A percentile compares a stretch with the other conserved stretches of the same genome.
phyloP scores from a whole-genome alignment of 2,888 invertebrate genomes.

The Lepidochitona cinerea region DNA sequence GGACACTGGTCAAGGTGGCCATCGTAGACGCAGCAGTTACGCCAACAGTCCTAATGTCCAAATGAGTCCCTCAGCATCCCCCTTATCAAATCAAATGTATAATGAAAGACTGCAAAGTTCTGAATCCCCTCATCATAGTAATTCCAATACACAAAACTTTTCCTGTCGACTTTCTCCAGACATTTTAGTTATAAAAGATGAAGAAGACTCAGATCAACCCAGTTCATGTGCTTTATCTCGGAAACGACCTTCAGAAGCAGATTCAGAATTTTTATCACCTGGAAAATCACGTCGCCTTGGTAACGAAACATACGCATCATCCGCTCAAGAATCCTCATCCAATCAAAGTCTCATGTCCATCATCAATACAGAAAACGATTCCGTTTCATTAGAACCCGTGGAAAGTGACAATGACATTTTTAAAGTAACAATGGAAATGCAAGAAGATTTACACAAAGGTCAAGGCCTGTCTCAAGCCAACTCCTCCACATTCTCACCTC shows the following conservation, averaged over 20 bases:
- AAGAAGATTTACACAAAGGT: neutral
- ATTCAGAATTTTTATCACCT: neutral
- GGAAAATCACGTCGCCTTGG: neutral
- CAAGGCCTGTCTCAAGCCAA: neutral
- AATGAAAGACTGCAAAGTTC: neutral
- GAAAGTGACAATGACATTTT: neutral
- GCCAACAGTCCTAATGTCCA: neutral
- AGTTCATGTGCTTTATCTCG: neutral
- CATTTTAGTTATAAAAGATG: neutral
- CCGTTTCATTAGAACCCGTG: neutral
- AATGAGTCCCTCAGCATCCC: neutral
- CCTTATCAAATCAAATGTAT: neutral
- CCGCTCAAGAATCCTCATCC: conserved; percentile 1
- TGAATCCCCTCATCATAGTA: neutral
- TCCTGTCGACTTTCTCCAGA: neutral
- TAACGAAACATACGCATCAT: neutral
- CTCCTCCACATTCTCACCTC: neutral
- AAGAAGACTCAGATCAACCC: neutral
- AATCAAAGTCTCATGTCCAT: conserved; percentile 1
- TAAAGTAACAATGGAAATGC: neutral
- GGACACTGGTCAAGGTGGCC: neutral
- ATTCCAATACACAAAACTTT: neutral
- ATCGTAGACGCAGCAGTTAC: neutral
- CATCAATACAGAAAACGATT: neutral
- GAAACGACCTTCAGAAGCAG: neutral